Evolutionary conservation across 2,888 invertebrate genomes (phyloP).

Genomic region (Orthosia gracilis): DNA sequence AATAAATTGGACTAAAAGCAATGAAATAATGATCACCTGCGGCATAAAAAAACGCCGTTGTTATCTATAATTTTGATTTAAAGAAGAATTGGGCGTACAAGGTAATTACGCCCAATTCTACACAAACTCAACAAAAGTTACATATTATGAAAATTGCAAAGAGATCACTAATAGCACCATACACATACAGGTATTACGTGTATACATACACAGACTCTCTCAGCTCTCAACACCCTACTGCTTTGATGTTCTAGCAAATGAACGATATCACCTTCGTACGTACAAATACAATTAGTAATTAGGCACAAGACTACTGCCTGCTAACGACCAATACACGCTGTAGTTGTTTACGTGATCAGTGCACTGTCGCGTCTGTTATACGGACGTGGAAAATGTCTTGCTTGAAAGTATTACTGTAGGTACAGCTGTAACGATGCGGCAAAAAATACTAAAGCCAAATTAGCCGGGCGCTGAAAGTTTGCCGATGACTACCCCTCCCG

Average conservation of each 20-base stretch:
- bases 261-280: conserved; percentile 50
- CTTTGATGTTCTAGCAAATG: conserved; percentile 17
- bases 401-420: too few relatives aligned
- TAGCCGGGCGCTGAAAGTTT: too few relatives aligned
- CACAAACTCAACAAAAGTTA: too few relatives aligned
- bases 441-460: neutral
- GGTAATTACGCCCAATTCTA: too few relatives aligned
- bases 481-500: too few relatives aligned
- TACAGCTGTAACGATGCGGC: neutral
- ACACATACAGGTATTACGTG: neutral
- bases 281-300: conserved; percentile 74
- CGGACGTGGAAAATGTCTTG: conserved; percentile 23
- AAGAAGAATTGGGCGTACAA: too few relatives aligned
- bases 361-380: conserved; percentile 62
- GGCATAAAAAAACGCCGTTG: too few relatives aligned
- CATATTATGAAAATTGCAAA: neutral
- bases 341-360: conserved; percentile 79
- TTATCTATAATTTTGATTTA: too few relatives aligned
- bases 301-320: conserved; percentile 73
- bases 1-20: too few relatives aligned
- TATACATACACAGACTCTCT: too few relatives aligned
- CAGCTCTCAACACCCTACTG: neutral
- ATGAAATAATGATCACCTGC: too few relatives aligned
- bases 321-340: conserved; percentile 77
- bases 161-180: neutral